A percentile compares a stretch with the other conserved stretches of the same genome.
Conservation (phyloP, 2,888 invertebrate genomes). For the Petrolisthes manimaculis region DNA sequence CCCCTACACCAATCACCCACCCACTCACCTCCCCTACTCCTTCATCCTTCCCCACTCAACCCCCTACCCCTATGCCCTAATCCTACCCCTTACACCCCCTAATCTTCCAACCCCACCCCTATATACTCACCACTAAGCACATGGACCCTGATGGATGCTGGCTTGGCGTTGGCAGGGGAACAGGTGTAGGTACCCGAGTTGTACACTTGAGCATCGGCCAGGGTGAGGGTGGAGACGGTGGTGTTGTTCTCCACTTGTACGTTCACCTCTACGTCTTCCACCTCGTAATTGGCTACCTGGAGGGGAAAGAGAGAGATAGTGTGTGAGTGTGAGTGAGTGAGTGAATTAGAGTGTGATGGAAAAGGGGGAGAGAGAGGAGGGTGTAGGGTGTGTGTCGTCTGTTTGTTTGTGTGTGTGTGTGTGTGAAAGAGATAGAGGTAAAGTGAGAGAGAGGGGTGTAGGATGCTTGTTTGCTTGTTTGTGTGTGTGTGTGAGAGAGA, state of each 20-base stretch:
- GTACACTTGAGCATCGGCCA: constrained; percentile 26
- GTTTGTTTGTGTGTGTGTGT: no score
- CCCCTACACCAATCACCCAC: not conserved
- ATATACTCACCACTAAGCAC: constrained; percentile 83
- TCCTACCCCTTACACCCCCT: not conserved
- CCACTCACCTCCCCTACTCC: not conserved
- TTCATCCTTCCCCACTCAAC: not conserved
- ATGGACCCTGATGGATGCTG: constrained; percentile 90
- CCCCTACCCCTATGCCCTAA: not conserved
- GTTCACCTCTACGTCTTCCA: constrained; percentile 27
- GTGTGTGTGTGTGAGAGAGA: no score
- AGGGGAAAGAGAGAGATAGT: no score
- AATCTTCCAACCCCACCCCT: not conserved
- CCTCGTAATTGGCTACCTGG: constrained; percentile 54
- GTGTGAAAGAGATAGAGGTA: no score
- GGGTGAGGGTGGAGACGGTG: constrained; percentile 24
- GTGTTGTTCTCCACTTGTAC: constrained; percentile 27
- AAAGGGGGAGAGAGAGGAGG: no score
- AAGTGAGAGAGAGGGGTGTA: no score
- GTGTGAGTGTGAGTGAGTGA: no score
- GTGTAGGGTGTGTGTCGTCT: no score
- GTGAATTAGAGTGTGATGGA: no score
- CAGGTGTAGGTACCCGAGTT: constrained; percentile 93
- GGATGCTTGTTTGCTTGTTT: no score
- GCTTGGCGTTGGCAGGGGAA: constrained; percentile 92